A percentile compares a stretch with the other conserved stretches of the same genome.
Evolutionary conservation across 1,140 invertebrate genomes (phyloP).

Genomic region (Triops cancriformis): DNA sequence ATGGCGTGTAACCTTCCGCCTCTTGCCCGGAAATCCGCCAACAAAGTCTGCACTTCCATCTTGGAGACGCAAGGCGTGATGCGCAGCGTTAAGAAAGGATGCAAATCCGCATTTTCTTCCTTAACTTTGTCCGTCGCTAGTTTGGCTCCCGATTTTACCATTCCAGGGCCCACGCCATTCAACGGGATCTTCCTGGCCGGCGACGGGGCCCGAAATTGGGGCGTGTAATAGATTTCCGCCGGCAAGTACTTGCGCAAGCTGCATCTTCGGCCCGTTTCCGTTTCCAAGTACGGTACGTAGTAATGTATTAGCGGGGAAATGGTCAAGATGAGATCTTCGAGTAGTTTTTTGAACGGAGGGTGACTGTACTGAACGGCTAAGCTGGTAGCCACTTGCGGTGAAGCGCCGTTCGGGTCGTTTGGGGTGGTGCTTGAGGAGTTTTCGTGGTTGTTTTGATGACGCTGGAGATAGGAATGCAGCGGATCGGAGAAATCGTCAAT

Average conservation of each 20-base stretch:
- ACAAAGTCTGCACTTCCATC: slow-evolving; percentile 53
- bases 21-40: slow-evolving; percentile 77
- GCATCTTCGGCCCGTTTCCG: slow-evolving; percentile 68
- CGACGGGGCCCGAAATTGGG: slow-evolving; percentile 36
- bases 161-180: slow-evolving; percentile 7
- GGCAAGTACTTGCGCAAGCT: slow-evolving; percentile 66
- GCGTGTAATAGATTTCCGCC: slow-evolving; percentile 67
- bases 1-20: slow-evolving; percentile 57
- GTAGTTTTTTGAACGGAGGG: slow-evolving; percentile 20
- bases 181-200: slow-evolving; percentile 22
- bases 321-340: slow-evolving; percentile 67
- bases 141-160: slow-evolving; percentile 17
- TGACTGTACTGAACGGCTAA: slow-evolving; percentile 17
- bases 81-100: slow-evolving; percentile 62
- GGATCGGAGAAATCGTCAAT: slow-evolving; percentile 68
- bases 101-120: slow-evolving; percentile 37
- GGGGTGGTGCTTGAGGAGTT: slow-evolving; percentile 20
- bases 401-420: slow-evolving; percentile 20
- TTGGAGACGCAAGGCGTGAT: slow-evolving; percentile 53
- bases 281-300: slow-evolving; percentile 79
- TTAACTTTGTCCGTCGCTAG: not conserved
- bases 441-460: slow-evolving; percentile 16
- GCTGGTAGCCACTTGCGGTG: slow-evolving; percentile 14
- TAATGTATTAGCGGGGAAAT: slow-evolving; percentile 59
- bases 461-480: slow-evolving; percentile 54